Evolutionary conservation across 2,797 vertebrate species (phyloP), one percentile per base, ranked within the genome.

Genomic region (Periophthalmus magnuspinnatus): DNA sequence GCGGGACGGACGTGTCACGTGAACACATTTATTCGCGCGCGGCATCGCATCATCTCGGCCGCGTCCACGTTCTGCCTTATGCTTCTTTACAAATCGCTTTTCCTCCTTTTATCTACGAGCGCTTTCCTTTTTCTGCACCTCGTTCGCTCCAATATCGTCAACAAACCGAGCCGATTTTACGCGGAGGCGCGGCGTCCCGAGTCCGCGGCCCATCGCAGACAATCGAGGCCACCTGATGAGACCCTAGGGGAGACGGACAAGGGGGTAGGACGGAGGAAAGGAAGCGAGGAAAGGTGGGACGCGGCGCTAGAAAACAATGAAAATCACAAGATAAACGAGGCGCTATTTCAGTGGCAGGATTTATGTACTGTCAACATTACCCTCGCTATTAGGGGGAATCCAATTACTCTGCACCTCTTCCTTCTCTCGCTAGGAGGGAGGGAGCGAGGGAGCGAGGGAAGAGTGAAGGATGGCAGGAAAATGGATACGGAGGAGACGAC

Each of bases 331-430:
- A 94, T 91, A 93, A 93, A 94, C 89, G 90, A 92, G 90, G 88
- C 84, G 69, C 92, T 92, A 92, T 93, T 93, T 93, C 91, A 89
- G 91, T 87, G 89, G 88, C 83, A 90, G 92, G 93, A 94, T 94
- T 94, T 93, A 94, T 94, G 91, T 92, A 93, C 91, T 92, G 92
- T 94, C 92, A 94, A 93, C 91, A 93, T 93, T 93, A 93, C 87
- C 91, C 89, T 90, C 85, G 91, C 91, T 92, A 93, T 93, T 93
- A 93, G 88, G 91, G 87, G 85, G 90, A 91, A 91, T 87, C 85
- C 90, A 93, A 93, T 93, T 93, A 92, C 89, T 91, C 84, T 81
- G 87, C 77, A 87, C 90, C 92, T 91, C 89, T 89, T 81, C 79
- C 83, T 78, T 78, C 79, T 86, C 84, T 86, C 82, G 77, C 79